Base-by-base conservation (phyloP, 2,888 invertebrate genomes). In the Cetonia aurata region DNA sequence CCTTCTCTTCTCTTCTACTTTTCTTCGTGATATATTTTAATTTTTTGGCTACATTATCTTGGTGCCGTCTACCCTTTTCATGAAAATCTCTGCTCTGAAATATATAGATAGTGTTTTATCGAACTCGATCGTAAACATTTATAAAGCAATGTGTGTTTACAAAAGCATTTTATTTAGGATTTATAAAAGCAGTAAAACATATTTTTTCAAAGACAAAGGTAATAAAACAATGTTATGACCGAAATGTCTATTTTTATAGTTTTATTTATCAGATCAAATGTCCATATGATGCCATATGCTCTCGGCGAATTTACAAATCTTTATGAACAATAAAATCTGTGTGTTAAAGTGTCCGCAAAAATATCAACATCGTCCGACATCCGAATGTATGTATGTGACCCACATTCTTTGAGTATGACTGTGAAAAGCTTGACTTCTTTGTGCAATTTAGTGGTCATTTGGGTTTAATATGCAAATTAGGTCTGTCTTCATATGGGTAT, bases 21-120 rank as follows among this genome's bases (percentile, higher is more conserved):
- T 92, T 93, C 80, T 94, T 95, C 72, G 92, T 91, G 73, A 97
- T 95, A 76, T 92, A 92, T 74, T 92, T 91, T 74, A 98, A 90
- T 73, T 92, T 91, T 80, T 94, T 94, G 71, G 93, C 91, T 33
- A 98, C 96, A 90, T 93, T 96, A 82, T 95, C 93, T 82, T 97
- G 94, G 84, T 98, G 98, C 37, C 93, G 88, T 81, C 94, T 94
- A 6, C 98, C 98, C 86, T 92, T 93, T 85, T 98, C 98, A 83
- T 98, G 98, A 81, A 96, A 97, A 74, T 96, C 93, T 79, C 96
- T 89, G 80, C 97, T 98, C 95, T 96, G 83, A 48, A 87, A 86
- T 12, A 56, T 6, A 12, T 37, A 13, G 4, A 0, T 33, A 25
- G 6, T 48, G 46, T 1, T 46, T 19, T 19, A 62, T 31, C 25